Base-by-base conservation (phyloP, 2,797 vertebrate species). In the Rhinella marina region DNA sequence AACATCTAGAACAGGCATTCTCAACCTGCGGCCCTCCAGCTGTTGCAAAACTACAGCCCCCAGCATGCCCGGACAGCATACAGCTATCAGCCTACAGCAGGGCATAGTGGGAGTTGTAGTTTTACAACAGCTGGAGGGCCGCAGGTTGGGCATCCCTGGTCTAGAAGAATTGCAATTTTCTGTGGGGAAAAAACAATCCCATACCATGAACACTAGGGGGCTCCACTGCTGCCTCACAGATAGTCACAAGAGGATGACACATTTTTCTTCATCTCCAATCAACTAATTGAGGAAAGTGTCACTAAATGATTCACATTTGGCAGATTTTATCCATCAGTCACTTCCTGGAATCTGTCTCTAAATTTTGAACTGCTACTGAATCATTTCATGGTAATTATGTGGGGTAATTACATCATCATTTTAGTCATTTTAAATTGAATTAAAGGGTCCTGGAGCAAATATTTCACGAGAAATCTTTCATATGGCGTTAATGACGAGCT, bases 321-420 rank as follows among this genome's bases (percentile, higher is more conserved):
- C 57, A 81, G 19, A 12, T 48, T 11, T 62, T 48, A 19, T 19
- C 52, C 21, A 5, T 59, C 52, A 50, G 54, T 79, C 57, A 64
- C 79, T 81, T 56, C 59, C 29, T 41, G 59, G 79, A 50, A 64
- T 41, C 57, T 64, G 29, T 48, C 79, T 62, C 79, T 7, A n/a
- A n/a, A 62, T 64, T 62, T 32, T 64, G 21, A 23, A 4, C 29
- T 62, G 29, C 61, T 41, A 48, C 79, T 62, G 79, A 81, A n/a
- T 23, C 79, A 81, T 61, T 81, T 41, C 12, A 23, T 12, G 29
- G 57, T 48, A 48, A 81, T 64, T n/a, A 81, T 81, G 19, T 11
- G 16, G 19, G 7, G 17, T 64, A 64, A 81, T 81, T 81, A 64
- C 64, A 64, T 81, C 79, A 81, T 81, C 79, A 64, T 62, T 62